Evolutionary conservation across 2,113 vertebrate species (phyloP), one percentile per base, ranked within the genome.

Genomic region (Thalassoma bifasciatum): DNA sequence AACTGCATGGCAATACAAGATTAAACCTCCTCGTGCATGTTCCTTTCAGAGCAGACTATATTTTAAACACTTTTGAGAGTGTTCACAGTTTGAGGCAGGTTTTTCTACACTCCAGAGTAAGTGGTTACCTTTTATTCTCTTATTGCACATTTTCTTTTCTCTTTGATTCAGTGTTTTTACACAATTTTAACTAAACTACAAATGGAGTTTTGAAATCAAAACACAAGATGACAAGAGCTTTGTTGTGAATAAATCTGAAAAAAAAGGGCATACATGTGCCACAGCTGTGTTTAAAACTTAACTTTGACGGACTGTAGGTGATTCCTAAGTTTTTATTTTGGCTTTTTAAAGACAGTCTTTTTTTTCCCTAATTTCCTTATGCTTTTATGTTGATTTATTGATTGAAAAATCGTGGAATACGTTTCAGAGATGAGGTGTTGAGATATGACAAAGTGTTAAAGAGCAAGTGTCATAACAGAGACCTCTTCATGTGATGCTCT

Each of bases 1-100:
- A 86, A 85, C 79, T 86, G 84, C 64, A 77, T 70, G 79, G 65
- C 82, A 64, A 73, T 82, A 72, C 68, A 62, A 88, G 85, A 90
- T 88, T 84, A 84, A 89, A 87, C 70, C 83, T 51, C 50, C 60
- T 42, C 66, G 70, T 85, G 68, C 66, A 83, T 80, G 82, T 83
- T 86, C 75, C 68, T 44, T 51, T 23, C 58, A 19, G 64, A 50
- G 52, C 47, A 47, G 40, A 13, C 16, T 30, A 23, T 64, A 66
- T 75, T 26, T 44, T 52, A 50, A 51, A n/a, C 72, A 58, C 63
- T 49, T 73, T 61, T 40, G 21, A 73, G 59, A 50, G 64, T 53
- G 16, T 11, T 51, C 54, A 57, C 12, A 24, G 17, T 40, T 24
- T 23, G 16, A 52, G 16, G 13, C 30, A 13, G 57, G 26, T 12